Evolutionary conservation across 2,797 vertebrate species (phyloP).

Genomic region (Lindbergichthys nudifrons): DNA sequence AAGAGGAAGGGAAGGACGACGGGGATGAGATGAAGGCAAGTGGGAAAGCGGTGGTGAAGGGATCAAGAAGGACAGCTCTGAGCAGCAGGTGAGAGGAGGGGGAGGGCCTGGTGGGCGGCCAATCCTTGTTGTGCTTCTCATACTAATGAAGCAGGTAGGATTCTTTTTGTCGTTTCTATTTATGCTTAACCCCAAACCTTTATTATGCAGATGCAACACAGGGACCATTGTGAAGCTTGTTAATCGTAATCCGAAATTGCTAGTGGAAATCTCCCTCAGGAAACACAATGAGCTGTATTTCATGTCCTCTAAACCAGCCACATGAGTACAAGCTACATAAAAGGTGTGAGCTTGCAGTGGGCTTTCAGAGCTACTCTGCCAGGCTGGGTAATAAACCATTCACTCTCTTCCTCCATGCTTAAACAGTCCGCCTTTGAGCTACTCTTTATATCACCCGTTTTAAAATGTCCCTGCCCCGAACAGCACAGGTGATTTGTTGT

Average conservation of each 20-base stretch:
- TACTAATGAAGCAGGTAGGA: constrained; percentile 53
- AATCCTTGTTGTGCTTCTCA: constrained; percentile 31
- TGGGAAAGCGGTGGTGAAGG: constrained; percentile 55
- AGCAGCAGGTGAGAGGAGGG: constrained; percentile 59
- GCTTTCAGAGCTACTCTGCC: constrained; percentile 62
- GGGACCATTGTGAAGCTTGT: constrained; percentile 30
- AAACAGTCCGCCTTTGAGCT: constrained; percentile 69
- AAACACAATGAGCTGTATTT: constrained; percentile 51
- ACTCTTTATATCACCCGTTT: constrained; percentile 72
- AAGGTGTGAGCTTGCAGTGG: constrained; percentile 61
- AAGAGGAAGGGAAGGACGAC: constrained; percentile 44
- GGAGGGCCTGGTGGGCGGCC: constrained; percentile 49
- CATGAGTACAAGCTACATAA: constrained; percentile 59
- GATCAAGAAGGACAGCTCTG: constrained; percentile 68
- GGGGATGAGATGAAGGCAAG: constrained; percentile 52
- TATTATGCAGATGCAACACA: constrained; percentile 19
- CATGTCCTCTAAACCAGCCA: constrained; percentile 46
- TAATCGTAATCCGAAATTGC: constrained; percentile 29
- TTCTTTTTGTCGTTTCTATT: constrained; percentile 36
- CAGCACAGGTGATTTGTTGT: constrained; percentile 80
- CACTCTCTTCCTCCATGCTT: constrained; percentile 52
- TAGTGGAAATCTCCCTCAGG: constrained; percentile 24
- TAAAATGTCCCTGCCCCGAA: constrained; percentile 66
- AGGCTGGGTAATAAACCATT: constrained; percentile 69
- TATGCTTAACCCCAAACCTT: constrained; percentile 23